These are phyloP conservation scores for Clistopyga incitator DNA, from an alignment of 2,888 invertebrate genomes.

Conservation along the genomic window DNA sequence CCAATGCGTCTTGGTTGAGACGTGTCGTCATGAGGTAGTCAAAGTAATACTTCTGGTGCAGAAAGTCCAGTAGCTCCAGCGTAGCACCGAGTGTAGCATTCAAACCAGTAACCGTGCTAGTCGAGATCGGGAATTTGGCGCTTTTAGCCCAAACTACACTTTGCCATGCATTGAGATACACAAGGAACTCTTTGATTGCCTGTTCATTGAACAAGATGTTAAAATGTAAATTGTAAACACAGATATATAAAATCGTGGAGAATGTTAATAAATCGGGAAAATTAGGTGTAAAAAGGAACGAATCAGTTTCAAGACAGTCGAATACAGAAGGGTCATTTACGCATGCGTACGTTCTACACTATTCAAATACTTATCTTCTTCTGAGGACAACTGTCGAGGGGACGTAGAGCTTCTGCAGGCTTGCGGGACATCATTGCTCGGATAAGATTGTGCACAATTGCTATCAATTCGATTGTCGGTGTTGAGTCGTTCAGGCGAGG, in stretches of 20 bases:
- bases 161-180: background rate
- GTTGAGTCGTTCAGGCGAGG: constrained; percentile 58
- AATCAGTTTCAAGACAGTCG: no score
- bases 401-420: constrained; percentile 51
- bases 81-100: constrained; percentile 55
- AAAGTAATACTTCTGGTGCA: constrained; percentile 20
- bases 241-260: no score
- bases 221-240: background rate
- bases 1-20: constrained; percentile 57
- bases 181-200: background rate
- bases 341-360: no score
- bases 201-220: background rate
- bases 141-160: background rate
- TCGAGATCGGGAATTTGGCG: constrained; percentile 24
- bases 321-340: no score
- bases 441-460: constrained; percentile 58
- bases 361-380: constrained; percentile 30
- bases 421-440: constrained; percentile 66
- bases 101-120: constrained; percentile 53
- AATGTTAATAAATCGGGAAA: no score
- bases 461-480: constrained; percentile 59
- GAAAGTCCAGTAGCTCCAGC: constrained; percentile 48
- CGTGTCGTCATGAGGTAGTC: constrained; percentile 58
- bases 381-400: constrained; percentile 27
- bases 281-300: no score